Conservation (phyloP, 2,888 invertebrate species). For the Nomada lathburiana region DNA sequence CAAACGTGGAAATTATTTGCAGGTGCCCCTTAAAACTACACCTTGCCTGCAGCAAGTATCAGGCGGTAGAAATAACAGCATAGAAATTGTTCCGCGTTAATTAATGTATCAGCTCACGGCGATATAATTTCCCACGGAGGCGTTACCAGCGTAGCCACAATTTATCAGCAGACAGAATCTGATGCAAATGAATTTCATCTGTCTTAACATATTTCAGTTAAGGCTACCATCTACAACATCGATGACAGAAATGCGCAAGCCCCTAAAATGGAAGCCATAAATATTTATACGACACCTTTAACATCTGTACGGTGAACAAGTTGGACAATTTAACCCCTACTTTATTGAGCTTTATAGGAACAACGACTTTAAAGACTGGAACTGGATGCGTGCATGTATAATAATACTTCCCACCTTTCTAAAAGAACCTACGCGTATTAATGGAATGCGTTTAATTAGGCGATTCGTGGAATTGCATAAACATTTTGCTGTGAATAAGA, state of each 20-base stretch:
- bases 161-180: conserved; percentile 23
- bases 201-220: conserved; percentile 5
- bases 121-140: conserved; percentile 27
- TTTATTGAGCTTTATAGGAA: too few relatives aligned
- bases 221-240: not conserved
- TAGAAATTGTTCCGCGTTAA: conserved; percentile 33
- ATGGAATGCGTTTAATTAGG: too few relatives aligned
- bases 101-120: conserved; percentile 28
- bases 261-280: not conserved
- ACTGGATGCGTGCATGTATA: too few relatives aligned
- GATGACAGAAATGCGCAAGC: not conserved
- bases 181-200: conserved; percentile 24
- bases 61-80: conserved; percentile 3
- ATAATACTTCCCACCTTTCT: too few relatives aligned
- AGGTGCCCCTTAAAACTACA: not conserved
- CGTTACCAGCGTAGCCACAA: not conserved
- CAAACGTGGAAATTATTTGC: not conserved
- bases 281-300: not conserved
- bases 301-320: not conserved
- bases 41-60: conserved; percentile 15
- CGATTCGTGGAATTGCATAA: too few relatives aligned
- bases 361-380: too few relatives aligned
- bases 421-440: too few relatives aligned
- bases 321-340: too few relatives aligned
- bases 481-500: too few relatives aligned